Evolutionary conservation across 2,888 invertebrate species (phyloP).

Genomic region (Lomographa bimaculata): DNA sequence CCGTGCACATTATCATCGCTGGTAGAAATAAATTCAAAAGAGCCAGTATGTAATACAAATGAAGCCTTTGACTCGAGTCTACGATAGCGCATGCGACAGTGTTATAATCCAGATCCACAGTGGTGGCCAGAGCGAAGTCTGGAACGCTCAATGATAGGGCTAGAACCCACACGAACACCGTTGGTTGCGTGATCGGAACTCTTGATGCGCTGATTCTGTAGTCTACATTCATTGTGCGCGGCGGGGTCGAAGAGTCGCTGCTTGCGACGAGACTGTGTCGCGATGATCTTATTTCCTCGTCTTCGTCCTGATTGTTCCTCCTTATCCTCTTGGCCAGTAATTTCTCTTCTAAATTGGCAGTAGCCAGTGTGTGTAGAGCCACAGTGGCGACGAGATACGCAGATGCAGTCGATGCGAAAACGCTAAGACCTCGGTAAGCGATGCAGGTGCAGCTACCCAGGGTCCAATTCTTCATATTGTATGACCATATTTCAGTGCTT

Average conservation of each 20-base stretch:
- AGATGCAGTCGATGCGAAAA: conserved; percentile 80
- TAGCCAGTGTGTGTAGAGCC: conserved; percentile 83
- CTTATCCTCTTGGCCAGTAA: conserved; percentile 56
- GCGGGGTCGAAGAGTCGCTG: conserved; percentile 73
- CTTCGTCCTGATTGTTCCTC: conserved; percentile 57
- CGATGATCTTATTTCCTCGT: conserved; percentile 73
- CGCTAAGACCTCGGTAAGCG: conserved; percentile 80
- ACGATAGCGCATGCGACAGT: conserved; percentile 75
- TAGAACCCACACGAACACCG: conserved; percentile 83
- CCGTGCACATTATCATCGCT: conserved; percentile 54
- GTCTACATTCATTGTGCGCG: conserved; percentile 80
- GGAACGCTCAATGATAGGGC: conserved; percentile 84
- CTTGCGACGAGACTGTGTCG: conserved; percentile 75
- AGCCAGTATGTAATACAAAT: conserved; percentile 67
- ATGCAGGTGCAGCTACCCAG: conserved; percentile 77
- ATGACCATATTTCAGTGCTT: conserved; percentile 79
- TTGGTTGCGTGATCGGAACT: conserved; percentile 79
- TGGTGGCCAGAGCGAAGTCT: conserved; percentile 80
- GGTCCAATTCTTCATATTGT: conserved; percentile 76
- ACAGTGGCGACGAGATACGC: conserved; percentile 81
- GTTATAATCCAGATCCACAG: conserved; percentile 60
- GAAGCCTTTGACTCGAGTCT: conserved; percentile 74
- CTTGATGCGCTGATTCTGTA: conserved; percentile 69
- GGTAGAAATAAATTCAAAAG: conserved; percentile 70
- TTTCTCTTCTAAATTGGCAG: conserved; percentile 77